Percentiles rank a stretch among this genome's conserved stretches.
Evolutionary conservation across 2,113 vertebrate genomes (phyloP).

Genomic region (Sclerurus mexicanus): DNA sequence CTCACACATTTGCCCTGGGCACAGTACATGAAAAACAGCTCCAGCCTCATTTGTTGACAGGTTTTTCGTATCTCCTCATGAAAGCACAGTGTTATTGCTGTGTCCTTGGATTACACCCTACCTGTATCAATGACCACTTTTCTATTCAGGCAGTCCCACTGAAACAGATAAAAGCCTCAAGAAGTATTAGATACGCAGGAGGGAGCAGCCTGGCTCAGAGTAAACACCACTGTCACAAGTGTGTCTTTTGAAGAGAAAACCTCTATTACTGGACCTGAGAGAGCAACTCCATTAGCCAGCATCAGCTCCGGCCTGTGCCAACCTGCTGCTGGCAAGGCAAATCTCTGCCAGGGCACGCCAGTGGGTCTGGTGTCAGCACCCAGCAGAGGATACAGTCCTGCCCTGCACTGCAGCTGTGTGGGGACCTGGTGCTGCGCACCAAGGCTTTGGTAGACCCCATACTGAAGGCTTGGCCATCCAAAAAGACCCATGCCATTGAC

Average conservation of each 20-base stretch:
- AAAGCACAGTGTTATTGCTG: background rate
- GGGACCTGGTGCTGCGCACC: accelerated
- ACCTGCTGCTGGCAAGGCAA: background rate
- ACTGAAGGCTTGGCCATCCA: background rate
- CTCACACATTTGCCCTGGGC: accelerated
- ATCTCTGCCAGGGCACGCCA: accelerated
- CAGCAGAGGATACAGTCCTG: background rate
- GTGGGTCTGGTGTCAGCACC: background rate
- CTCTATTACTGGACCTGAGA: background rate
- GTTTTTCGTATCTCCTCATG: background rate
- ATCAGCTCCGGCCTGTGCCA: background rate
- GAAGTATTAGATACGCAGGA: background rate
- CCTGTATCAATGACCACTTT: background rate
- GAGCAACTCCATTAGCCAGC: background rate
- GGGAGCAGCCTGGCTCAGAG: background rate
- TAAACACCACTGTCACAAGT: background rate
- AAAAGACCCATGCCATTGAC: accelerated
- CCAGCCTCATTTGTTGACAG: background rate
- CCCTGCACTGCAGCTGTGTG: background rate
- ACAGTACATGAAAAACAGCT: background rate
- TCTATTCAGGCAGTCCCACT: background rate
- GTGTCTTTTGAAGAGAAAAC: background rate
- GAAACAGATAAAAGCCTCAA: background rate
- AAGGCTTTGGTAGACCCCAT: background rate
- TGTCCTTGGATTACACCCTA: background rate